These are phyloP conservation scores for Clusia tigrina DNA, from an alignment of 2,888 invertebrate species.

Conservation along the genomic window DNA sequence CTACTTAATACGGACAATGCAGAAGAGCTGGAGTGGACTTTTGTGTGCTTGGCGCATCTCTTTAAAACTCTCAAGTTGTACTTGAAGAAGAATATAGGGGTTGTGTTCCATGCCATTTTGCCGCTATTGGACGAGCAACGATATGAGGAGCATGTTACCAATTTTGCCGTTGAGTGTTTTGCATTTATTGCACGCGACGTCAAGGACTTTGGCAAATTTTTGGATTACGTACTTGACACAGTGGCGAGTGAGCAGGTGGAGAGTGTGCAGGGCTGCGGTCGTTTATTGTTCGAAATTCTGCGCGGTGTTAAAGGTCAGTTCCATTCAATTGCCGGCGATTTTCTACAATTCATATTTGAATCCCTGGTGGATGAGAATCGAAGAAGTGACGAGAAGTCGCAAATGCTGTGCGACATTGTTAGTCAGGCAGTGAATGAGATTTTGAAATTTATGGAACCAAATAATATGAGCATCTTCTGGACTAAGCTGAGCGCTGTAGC, in stretches of 20 bases:
- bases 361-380: slow-evolving; percentile 65
- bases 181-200: slow-evolving; percentile 92
- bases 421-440: slow-evolving; percentile 73
- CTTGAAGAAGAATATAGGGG: slow-evolving; percentile 79
- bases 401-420: slow-evolving; percentile 69
- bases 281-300: slow-evolving; percentile 87
- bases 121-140: slow-evolving; percentile 80
- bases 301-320: slow-evolving; percentile 84
- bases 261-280: slow-evolving; percentile 81
- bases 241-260: slow-evolving; percentile 75
- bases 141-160: slow-evolving; percentile 81
- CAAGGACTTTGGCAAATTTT: slow-evolving; percentile 78
- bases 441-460: slow-evolving; percentile 69
- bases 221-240: slow-evolving; percentile 74
- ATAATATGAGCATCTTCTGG: slow-evolving; percentile 76
- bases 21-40: slow-evolving; percentile 85
- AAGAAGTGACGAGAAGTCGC: slow-evolving; percentile 38
- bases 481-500: slow-evolving; percentile 64
- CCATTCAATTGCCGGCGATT: slow-evolving; percentile 81
- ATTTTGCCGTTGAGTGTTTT: slow-evolving; percentile 96
- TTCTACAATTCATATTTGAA: slow-evolving; percentile 74
- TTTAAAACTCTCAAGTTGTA: slow-evolving; percentile 89
- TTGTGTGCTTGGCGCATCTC: slow-evolving; percentile 86
- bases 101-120: slow-evolving; percentile 75
- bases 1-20: slow-evolving; percentile 79